A percentile compares a stretch with the other conserved stretches of the same genome.
phyloP scores from a whole-genome alignment of 2,888 invertebrate species.

The Atrina japonica region DNA sequence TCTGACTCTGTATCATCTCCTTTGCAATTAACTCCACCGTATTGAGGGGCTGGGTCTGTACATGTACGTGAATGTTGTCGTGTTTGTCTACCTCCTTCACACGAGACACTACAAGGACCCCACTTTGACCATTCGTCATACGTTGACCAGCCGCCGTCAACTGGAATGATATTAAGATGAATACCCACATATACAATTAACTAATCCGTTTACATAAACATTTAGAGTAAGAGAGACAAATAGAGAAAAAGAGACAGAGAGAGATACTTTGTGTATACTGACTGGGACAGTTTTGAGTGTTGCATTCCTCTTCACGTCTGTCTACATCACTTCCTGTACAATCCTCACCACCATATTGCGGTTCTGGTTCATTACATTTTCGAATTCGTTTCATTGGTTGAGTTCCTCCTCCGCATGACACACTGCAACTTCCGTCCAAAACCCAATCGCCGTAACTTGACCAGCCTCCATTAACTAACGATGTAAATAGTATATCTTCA shows the following conservation, averaged over 20 bases:
- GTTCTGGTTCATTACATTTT: conserved; percentile 12
- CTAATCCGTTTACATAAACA: no score
- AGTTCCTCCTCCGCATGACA: conserved; percentile 20
- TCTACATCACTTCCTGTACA: conserved; percentile 3
- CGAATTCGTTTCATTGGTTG: not conserved
- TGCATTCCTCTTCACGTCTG: not conserved
- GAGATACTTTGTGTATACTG: not conserved
- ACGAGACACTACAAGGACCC: conserved; percentile 17
- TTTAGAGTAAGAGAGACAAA: no score
- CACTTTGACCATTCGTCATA: conserved; percentile 15
- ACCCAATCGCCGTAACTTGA: conserved; percentile 14
- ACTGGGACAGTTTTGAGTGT: conserved; percentile 14
- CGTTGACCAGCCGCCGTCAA: conserved; percentile 18
- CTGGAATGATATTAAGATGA: no score
- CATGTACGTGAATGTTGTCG: conserved; percentile 10
- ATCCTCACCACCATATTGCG: conserved; percentile 4
- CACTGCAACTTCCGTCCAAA: not conserved
- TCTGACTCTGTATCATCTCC: conserved; percentile 1
- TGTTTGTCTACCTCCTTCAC: conserved; percentile 11
- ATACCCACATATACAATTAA: no score
- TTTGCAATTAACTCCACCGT: conserved; percentile 1
- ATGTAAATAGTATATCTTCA: not conserved
- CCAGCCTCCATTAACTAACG: conserved; percentile 20
- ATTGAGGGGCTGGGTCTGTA: conserved; percentile 12
- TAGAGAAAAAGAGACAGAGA: no score